A percentile compares a stretch with the other conserved stretches of the same genome.
phyloP scores from a whole-genome alignment of 2,113 vertebrate species.

The Harpagus bidentatus region DNA sequence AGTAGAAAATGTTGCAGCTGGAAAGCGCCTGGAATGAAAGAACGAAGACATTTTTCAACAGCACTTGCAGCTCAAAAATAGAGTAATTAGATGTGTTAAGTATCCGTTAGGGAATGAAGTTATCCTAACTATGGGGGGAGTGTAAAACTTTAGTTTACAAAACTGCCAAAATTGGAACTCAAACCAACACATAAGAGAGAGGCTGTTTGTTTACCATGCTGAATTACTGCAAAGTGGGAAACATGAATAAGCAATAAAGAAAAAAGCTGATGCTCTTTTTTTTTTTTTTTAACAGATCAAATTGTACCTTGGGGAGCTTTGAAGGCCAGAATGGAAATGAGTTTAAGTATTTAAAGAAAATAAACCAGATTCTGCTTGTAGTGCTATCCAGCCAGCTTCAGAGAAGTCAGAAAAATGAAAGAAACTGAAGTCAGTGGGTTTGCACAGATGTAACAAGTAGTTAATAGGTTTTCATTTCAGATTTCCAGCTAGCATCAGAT shows the following conservation, averaged over 20 bases:
- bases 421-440: background rate
- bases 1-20: constrained; percentile 34
- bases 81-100: constrained; percentile 59
- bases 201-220: constrained; percentile 37
- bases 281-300: background rate
- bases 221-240: constrained; percentile 56
- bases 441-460: background rate
- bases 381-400: background rate
- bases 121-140: constrained; percentile 17
- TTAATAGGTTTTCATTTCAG: background rate
- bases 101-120: constrained; percentile 58
- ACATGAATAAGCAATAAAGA: constrained; percentile 57
- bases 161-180: constrained; percentile 47
- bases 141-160: constrained; percentile 47
- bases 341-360: background rate
- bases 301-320: constrained; percentile 42
- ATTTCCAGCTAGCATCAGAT: background rate
- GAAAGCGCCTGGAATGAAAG: constrained; percentile 53
- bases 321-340: constrained; percentile 19
- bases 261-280: constrained; percentile 2
- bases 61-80: constrained; percentile 41
- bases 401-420: background rate
- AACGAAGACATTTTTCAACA: constrained; percentile 46
- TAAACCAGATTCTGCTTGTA: background rate
- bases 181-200: constrained; percentile 11